Base-by-base conservation (phyloP, 2,797 vertebrate species). In the Sebastes trivittatus region DNA sequence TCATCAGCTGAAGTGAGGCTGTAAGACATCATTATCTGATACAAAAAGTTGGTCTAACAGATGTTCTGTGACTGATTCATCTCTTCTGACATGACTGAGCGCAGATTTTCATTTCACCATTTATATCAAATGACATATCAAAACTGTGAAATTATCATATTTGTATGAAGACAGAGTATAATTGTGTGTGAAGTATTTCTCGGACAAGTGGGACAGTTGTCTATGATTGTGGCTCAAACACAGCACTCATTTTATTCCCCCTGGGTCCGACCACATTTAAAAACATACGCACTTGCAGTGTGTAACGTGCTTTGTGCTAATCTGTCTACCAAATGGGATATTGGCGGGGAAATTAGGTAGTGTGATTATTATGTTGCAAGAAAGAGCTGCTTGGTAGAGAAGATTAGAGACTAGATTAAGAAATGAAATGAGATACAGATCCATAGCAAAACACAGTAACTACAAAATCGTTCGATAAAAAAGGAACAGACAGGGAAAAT, bases 371-470 rank as follows among this genome's bases (percentile, higher is more conserved):
- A 65, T 29, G 3, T 52, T 64, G 32, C 11, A 58, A 65, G 34
- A 66, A 58, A 70, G 66, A 56, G 65, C 77, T 64, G 54, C 77
- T 77, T 36, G 20, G 25, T 42, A 11, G 55, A 77, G 11, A 16
- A 42, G 38, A 42, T 42, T 42, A 42, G 14, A 42, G 38, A 42
- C 38, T 42, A 42, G 59, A 62, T 75, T 62, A 66, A 55, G 38
- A 82, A 71, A 63, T 69, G 46, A 77, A 89, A 86, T 70, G 69
- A 83, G 67, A 77, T 59, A 59, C 23, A 62, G 67, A 74, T 59
- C 22, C 54, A 72, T 0, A 49, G 29, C 3, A 49, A 71, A 80
- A 52, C 32, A 58, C 38, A 52, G 54, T 32, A 60, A 74, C 18
- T 58, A 7, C 58, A 55, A 78, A 67, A 66, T 25, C 7, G 16